Conservation (phyloP, 2,888 invertebrate genomes). For the Polyploca ridens region DNA sequence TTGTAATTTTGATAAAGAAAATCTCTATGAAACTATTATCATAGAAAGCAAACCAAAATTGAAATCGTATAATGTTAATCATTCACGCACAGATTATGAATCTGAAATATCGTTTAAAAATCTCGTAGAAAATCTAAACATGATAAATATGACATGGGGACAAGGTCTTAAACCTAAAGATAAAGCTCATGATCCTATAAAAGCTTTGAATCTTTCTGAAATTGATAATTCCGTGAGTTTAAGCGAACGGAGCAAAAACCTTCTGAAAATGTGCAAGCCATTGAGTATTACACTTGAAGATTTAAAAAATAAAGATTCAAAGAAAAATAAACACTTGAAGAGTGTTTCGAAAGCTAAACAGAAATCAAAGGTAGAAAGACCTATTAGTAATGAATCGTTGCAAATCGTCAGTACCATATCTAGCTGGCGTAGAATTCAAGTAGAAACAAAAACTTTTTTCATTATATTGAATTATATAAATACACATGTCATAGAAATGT, state of each 20-base stretch:
- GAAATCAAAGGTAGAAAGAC: background rate
- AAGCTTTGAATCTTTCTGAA: background rate
- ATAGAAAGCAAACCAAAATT: slow-evolving; percentile 41
- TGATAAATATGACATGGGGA: background rate
- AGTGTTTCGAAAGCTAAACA: background rate
- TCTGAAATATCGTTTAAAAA: background rate
- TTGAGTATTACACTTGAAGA: slow-evolving; percentile 14
- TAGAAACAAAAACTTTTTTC: background rate
- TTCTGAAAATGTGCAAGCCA: slow-evolving; percentile 19
- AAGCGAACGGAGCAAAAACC: background rate
- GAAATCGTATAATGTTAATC: background rate
- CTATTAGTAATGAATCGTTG: background rate
- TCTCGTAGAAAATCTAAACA: background rate
- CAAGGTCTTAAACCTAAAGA: background rate
- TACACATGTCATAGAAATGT: background rate
- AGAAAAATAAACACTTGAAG: background rate
- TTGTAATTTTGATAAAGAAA: background rate
- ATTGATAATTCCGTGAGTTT: background rate
- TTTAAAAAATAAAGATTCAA: background rate
- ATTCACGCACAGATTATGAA: background rate
- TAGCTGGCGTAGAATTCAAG: too few relatives aligned
- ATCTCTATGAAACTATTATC: slow-evolving; percentile 21
- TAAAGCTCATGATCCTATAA: slow-evolving; percentile 12
- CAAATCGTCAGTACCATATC: background rate
- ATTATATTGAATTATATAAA: background rate